Base-by-base conservation (phyloP, 2,888 invertebrate species). In the Scaptomyza cyrtandrae region DNA sequence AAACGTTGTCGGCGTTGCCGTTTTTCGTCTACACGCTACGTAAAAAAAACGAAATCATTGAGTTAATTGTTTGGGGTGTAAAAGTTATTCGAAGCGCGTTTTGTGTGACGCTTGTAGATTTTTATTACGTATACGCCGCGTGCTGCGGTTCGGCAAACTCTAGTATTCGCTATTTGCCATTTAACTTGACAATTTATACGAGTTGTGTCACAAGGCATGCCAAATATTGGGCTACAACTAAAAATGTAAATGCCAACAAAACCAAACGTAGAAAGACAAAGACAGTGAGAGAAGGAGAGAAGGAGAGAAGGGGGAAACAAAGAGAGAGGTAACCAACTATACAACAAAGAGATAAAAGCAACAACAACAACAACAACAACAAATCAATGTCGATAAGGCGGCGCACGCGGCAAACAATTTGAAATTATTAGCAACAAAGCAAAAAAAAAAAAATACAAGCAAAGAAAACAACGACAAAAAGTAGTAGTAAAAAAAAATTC, bases 91-190 rank as follows among this genome's bases (percentile, higher is more conserved):
- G 68, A 78, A 53, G 61, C 80, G 80, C 75, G 71, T 67, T 66
- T 54, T 46, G 27, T 65, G 39, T 39, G 39, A 39, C 56, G 63
- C 62, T 69, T 69, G 48, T 9, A 66, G 69, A 49, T 70, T 67
- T 67, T 49, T 82, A 83, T 88, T 83, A 88, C 88, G 88, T 83
- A 83, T 83, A 82, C 82, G 83, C 75, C 76, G 78, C 71, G 65
- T 62, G 80, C 60, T 60, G 66, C 69, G 49, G 14, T 39, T 39
- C 6, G 39, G 39, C 9, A 14, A 35, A 39, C 45, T 50, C 37
- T 56, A 54, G 45, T 43, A 44, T 63, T 67, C 56, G 43, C 50
- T 46, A 52, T 62, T 67, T 50, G 55, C 57, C 60, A 63, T 77
- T 80, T 73, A 66, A 2, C 65, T 67, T 81, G 72, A 71, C 68